Conservation (phyloP, 2,888 invertebrate genomes). For the Epistrophella euchroma region DNA sequence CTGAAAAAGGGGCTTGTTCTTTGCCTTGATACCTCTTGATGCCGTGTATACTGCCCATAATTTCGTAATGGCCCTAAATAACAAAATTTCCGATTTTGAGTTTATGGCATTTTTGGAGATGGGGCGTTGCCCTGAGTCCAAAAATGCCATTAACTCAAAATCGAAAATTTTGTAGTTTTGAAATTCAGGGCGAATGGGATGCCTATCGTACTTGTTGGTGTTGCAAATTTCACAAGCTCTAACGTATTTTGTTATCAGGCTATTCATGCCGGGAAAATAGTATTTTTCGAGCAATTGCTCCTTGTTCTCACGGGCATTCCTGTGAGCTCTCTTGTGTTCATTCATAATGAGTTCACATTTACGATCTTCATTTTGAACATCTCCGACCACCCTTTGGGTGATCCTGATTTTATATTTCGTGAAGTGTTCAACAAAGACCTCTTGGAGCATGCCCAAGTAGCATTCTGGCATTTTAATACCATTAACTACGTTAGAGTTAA, state of each 20-base stretch:
- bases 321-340: too few species aligned
- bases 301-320: too few species aligned
- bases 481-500: background rate
- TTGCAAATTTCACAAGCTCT: background rate
- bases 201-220: background rate
- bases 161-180: too few species aligned
- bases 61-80: too few species aligned
- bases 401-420: too few species aligned
- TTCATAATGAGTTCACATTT: too few species aligned
- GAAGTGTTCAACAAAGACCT: too few species aligned
- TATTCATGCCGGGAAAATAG: background rate
- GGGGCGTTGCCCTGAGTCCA: background rate
- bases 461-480: background rate
- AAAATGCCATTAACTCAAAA: too few species aligned
- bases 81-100: background rate
- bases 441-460: background rate
- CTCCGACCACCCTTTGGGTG: too few species aligned
- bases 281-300: background rate
- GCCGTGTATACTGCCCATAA: too few species aligned
- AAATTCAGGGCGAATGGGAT: background rate
- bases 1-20: background rate
- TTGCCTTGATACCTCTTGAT: background rate
- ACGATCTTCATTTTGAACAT: too few species aligned
- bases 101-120: background rate
- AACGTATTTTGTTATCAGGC: background rate